Base-by-base conservation (phyloP, 2,113 vertebrate genomes). In the Dascyllus trimaculatus region DNA sequence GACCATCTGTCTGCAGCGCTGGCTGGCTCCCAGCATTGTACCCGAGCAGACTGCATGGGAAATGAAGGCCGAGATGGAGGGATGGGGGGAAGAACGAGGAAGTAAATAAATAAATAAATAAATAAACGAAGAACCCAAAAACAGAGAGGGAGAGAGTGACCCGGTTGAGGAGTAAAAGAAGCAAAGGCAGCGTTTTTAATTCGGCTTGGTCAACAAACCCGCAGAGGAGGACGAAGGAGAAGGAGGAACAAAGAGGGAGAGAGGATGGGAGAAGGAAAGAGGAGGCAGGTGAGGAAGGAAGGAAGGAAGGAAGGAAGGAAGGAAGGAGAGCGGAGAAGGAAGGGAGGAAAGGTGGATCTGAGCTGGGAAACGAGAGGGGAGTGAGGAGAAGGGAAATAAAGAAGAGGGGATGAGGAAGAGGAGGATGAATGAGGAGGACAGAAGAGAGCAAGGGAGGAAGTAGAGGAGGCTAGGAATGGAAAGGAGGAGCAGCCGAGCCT, bases 1-100 rank as follows among this genome's bases (percentile, higher is more conserved):
- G 95, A 95, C 96, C 97, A 97, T 98, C 96, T 98, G 97, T 96
- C 96, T 96, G 94, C 95, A 93, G 95, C 93, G 93, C 96, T 97
- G 97, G 96, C 96, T 93, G 91, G 92, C 96, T 96, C 96, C 97
- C 97, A 97, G 96, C 96, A 96, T 96, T 97, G 96, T 96, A 95
- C 95, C 94, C 94, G 91, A 94, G 94, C 91, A 94, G 91, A 84
- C 91, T 89, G 87, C 80, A 88, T 80, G 85, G 85, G 85, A 71
- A 81, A 82, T 38, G 62, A 18, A 85, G 67, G 46, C 48, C 78
- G 40, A 45, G 79, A 62, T 21, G 67, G 71, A 76, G 14, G 11
- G 66, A 75, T 61, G 21, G 38, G 53, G 35, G 13, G 22, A 65
- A n/a, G 21, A 29, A 29, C 2, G 35, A 58, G 29, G 35, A 63